A percentile compares a stretch with the other conserved stretches of the same genome.
phyloP scores from a whole-genome alignment of 2,888 invertebrate species.

The Operophtera brumata region DNA sequence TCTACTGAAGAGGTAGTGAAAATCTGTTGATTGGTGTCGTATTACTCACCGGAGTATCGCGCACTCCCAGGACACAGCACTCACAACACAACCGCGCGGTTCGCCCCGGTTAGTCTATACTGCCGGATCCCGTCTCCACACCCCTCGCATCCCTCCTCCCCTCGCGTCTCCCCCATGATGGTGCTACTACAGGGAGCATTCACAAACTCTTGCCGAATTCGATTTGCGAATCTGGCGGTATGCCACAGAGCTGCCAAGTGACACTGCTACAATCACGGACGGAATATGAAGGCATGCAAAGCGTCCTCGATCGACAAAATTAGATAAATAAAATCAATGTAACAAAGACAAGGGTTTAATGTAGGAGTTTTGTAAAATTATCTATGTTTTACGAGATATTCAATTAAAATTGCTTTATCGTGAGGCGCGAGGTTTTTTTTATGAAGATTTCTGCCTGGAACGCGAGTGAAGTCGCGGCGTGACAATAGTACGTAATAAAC shows the following conservation, averaged over 20 bases:
- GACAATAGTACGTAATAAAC: too few relatives aligned
- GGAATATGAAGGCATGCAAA: neutral
- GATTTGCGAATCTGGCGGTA: constrained; percentile 21
- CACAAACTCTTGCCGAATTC: constrained; percentile 23
- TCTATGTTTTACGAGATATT: too few relatives aligned
- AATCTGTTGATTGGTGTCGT: neutral
- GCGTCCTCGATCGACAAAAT: too few relatives aligned
- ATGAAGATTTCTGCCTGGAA: too few relatives aligned
- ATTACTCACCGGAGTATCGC: constrained; percentile 19
- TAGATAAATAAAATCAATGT: too few relatives aligned
- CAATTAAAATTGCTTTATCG: too few relatives aligned
- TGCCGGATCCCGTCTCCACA: neutral
- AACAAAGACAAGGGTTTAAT: too few relatives aligned
- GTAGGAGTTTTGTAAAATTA: too few relatives aligned
- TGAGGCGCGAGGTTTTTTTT: too few relatives aligned
- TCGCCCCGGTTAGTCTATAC: neutral
- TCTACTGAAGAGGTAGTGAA: neutral
- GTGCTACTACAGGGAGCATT: constrained; percentile 17
- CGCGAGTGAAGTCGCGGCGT: neutral
- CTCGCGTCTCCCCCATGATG: neutral
- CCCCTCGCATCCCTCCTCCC: constrained; percentile 1
- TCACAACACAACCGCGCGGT: constrained; percentile 16
- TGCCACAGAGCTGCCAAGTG: neutral
- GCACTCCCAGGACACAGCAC: constrained; percentile 6
- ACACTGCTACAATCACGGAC: neutral